Percentiles rank a stretch among this genome's conserved stretches.
phyloP scores from a whole-genome alignment of 2,113 vertebrate genomes.

The Silurus asotus region DNA sequence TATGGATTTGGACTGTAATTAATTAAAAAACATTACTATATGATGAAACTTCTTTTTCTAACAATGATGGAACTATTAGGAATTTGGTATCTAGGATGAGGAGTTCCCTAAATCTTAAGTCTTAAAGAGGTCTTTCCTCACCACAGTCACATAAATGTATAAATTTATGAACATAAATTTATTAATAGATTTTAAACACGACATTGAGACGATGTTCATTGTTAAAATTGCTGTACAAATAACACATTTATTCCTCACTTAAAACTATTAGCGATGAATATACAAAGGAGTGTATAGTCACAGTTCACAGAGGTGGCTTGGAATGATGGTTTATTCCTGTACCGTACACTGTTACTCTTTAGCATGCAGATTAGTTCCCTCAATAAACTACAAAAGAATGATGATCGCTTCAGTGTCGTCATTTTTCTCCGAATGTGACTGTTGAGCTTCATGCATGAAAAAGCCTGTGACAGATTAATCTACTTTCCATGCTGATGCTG shows the following conservation, averaged over 20 bases:
- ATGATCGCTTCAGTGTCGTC: constrained; percentile 31
- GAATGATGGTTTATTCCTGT: constrained; percentile 9
- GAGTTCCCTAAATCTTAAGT: too few species aligned
- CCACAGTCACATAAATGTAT: too few species aligned
- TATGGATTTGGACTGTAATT: too few species aligned
- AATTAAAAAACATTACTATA: too few species aligned
- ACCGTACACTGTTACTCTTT: neutral
- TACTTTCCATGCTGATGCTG: constrained; percentile 33
- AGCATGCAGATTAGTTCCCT: constrained; percentile 20
- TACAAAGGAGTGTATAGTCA: neutral
- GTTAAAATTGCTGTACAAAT: too few species aligned
- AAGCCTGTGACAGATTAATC: constrained; percentile 47
- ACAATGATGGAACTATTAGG: too few species aligned
- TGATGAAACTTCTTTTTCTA: too few species aligned
- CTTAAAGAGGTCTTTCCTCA: too few species aligned
- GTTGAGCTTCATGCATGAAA: constrained; percentile 27
- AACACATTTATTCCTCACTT: neutral
- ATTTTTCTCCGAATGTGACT: constrained; percentile 47
- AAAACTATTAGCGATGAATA: neutral
- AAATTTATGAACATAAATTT: too few species aligned
- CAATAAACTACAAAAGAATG: constrained; percentile 45
- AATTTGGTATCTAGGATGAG: too few species aligned
- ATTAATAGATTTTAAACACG: too few species aligned
- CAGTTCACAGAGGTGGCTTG: neutral
- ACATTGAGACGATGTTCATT: too few species aligned